These are phyloP conservation scores for Neuroterus valhalla DNA, from an alignment of 1,140 invertebrate genomes.

Conservation along the genomic window DNA sequence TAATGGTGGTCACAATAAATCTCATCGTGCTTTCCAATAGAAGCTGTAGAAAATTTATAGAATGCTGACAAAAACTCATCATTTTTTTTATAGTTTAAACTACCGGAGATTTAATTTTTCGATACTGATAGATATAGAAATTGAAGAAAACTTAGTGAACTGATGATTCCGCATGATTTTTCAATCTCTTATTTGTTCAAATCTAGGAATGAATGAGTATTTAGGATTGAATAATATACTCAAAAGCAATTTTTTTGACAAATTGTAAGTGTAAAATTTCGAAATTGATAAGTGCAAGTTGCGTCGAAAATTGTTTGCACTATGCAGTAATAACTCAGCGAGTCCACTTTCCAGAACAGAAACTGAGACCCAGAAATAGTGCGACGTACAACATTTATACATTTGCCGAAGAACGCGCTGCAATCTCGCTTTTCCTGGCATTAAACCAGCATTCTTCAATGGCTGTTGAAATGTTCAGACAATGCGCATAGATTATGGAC, in stretches of 20 bases:
- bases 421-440: slow-evolving; percentile 61
- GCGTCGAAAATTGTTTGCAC: slow-evolving; percentile 51
- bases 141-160: too few species aligned
- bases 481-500: slow-evolving; percentile 39
- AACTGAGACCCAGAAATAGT: slow-evolving; percentile 63
- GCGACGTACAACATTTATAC: slow-evolving; percentile 59
- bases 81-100: neutral
- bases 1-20: slow-evolving; percentile 20
- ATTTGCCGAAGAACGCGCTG: slow-evolving; percentile 54
- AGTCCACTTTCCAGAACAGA: slow-evolving; percentile 44
- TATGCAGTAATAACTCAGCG: slow-evolving; percentile 53
- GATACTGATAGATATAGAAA: too few species aligned
- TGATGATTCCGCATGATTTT: too few species aligned
- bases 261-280: neutral
- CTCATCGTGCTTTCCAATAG: neutral
- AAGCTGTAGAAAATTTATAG: slow-evolving; percentile 15
- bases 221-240: too few species aligned
- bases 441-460: slow-evolving; percentile 63
- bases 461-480: slow-evolving; percentile 47
- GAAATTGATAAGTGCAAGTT: slow-evolving; percentile 32
- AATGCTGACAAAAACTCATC: neutral
- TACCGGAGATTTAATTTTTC: too few species aligned
- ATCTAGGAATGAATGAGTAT: too few species aligned
- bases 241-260: too few species aligned
- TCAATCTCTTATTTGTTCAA: too few species aligned